Evolutionary conservation across 2,888 invertebrate species (phyloP).

Genomic region (Proisotoma minuta): DNA sequence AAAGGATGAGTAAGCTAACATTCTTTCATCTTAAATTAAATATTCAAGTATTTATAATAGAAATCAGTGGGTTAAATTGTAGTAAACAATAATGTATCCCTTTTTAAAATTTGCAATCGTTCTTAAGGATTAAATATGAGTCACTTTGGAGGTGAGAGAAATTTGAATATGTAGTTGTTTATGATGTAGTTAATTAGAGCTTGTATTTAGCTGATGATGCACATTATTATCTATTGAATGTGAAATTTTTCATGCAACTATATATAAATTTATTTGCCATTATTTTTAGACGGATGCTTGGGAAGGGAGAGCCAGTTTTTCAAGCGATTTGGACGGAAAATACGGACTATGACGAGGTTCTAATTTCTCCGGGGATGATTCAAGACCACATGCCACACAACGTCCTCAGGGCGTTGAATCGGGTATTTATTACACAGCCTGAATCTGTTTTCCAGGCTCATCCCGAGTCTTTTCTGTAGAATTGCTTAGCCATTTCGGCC

Average conservation of each 20-base stretch:
- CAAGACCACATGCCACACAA: constrained; percentile 89
- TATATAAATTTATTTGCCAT: background rate
- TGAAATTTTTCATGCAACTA: too few relatives aligned
- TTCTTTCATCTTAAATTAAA: background rate
- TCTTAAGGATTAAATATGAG: constrained; percentile 45
- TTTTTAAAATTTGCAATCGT: too few relatives aligned
- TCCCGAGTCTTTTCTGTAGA: background rate
- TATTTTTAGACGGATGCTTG: constrained; percentile 57
- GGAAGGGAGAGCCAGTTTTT: constrained; percentile 72
- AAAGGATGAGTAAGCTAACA: constrained; percentile 65
- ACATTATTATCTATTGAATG: too few relatives aligned
- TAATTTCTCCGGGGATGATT: constrained; percentile 64
- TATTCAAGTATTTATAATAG: background rate
- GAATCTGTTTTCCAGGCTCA: background rate
- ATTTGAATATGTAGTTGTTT: background rate
- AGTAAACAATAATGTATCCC: too few relatives aligned
- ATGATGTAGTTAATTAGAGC: too few relatives aligned
- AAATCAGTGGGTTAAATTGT: too few relatives aligned
- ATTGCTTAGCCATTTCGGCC: too few relatives aligned
- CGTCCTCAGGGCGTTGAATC: constrained; percentile 74
- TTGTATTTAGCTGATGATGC: too few relatives aligned
- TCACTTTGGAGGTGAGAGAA: constrained; percentile 45
- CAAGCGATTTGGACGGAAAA: constrained; percentile 83
- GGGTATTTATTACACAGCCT: constrained; percentile 61
- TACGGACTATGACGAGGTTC: constrained; percentile 77